A percentile compares a stretch with the other conserved stretches of the same genome.
Evolutionary conservation across 2,797 vertebrate genomes (phyloP).

Genomic region (Enoplosus armatus): DNA sequence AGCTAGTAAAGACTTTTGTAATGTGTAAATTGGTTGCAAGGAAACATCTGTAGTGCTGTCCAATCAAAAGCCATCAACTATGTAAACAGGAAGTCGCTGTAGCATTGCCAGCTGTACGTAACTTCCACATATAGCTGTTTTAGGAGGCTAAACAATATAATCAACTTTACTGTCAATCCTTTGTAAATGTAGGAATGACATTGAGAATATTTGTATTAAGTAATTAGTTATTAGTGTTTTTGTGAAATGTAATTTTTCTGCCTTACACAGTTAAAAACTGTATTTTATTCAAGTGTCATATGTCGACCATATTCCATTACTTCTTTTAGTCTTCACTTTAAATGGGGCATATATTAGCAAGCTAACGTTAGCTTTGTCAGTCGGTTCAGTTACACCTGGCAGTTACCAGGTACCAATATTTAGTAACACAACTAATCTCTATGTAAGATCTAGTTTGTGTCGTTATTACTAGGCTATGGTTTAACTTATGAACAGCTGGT

Average conservation of each 20-base stretch:
- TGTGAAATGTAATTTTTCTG: not conserved
- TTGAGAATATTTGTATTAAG: not conserved
- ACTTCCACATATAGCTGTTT: not conserved
- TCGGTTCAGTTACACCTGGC: not conserved
- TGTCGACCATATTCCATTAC: not conserved
- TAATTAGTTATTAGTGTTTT: not conserved
- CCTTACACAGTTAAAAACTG: not conserved
- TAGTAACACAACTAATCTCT: not conserved
- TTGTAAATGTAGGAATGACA: not conserved
- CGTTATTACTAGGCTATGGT: constrained; percentile 8
- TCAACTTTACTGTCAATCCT: no score
- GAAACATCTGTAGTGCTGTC: constrained; percentile 6
- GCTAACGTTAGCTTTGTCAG: no score
- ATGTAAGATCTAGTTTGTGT: not conserved
- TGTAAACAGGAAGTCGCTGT: not conserved
- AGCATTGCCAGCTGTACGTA: not conserved
- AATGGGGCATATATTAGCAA: no score
- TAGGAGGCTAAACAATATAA: not conserved
- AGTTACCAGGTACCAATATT: not conserved
- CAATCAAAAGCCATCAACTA: not conserved
- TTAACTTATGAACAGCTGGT: constrained; percentile 17
- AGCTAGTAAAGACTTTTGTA: not conserved
- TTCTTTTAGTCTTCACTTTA: not conserved
- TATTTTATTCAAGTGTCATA: not conserved
- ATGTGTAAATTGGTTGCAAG: not conserved